Conservation (phyloP, 1,140 invertebrate genomes). For the Calosoma granatense region DNA sequence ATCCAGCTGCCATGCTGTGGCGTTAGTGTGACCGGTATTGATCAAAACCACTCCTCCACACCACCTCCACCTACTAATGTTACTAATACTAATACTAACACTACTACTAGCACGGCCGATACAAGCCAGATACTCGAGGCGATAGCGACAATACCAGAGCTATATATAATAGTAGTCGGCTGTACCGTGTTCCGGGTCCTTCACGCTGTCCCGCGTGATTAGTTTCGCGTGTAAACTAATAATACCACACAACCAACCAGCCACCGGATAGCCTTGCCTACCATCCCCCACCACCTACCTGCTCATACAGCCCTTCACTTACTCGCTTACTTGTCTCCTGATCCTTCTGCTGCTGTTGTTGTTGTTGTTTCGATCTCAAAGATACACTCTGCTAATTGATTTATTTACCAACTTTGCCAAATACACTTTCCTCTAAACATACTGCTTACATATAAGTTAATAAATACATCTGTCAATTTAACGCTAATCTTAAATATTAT, state of each 20-base stretch:
- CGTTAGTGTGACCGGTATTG: conserved; percentile 7
- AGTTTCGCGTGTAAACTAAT: conserved; percentile 5
- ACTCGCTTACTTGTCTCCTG: neutral
- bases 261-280: neutral
- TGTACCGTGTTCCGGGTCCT: too few relatives aligned
- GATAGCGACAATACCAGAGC: neutral
- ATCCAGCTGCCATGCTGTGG: neutral
- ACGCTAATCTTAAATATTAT: too few relatives aligned
- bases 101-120: too few relatives aligned
- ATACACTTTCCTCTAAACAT: too few relatives aligned
- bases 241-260: neutral
- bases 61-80: neutral
- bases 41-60: neutral
- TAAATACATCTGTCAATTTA: too few relatives aligned
- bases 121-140: too few relatives aligned
- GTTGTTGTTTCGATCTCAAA: neutral
- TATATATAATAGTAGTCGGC: too few relatives aligned
- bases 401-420: too few relatives aligned
- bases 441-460: too few relatives aligned
- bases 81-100: too few relatives aligned
- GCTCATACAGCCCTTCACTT: neutral
- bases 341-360: neutral
- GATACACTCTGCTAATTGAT: neutral
- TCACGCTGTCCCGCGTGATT: neutral
- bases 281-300: neutral